A percentile compares a stretch with the other conserved stretches of the same genome.
These are phyloP conservation scores for Heteronetta atricapilla DNA, from an alignment of 2,113 vertebrate genomes.

Conservation along the genomic window DNA sequence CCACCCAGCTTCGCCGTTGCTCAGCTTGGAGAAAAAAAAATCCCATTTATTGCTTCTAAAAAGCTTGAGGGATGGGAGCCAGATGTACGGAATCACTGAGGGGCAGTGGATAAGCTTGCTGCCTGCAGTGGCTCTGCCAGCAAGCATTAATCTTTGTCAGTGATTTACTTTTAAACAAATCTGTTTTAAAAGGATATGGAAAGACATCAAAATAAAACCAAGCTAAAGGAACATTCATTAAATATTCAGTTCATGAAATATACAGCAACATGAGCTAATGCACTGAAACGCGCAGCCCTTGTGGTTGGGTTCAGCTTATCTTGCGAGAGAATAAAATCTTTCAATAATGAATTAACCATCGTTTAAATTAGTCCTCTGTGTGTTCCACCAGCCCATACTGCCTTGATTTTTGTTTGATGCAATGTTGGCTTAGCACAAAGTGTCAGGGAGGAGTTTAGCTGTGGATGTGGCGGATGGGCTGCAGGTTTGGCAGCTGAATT, in stretches of 20 bases:
- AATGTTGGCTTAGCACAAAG: background rate
- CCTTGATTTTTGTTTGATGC: background rate
- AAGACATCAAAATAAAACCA: conserved; percentile 39
- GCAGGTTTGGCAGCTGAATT: conserved; percentile 4
- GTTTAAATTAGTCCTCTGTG: background rate
- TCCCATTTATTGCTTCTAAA: background rate
- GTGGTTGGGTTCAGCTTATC: conserved; percentile 16
- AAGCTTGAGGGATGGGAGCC: conserved; percentile 31
- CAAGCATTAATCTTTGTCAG: conserved; percentile 26
- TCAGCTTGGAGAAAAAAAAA: background rate
- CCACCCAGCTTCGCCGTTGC: background rate
- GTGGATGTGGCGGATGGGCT: background rate
- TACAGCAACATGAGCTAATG: conserved; percentile 38
- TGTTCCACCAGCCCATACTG: background rate
- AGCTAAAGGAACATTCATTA: conserved; percentile 42
- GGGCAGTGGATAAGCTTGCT: conserved; percentile 9
- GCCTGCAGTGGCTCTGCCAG: conserved; percentile 34
- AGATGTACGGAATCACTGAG: background rate
- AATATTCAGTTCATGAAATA: conserved; percentile 45
- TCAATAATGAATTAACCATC: conserved; percentile 30
- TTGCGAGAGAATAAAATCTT: background rate
- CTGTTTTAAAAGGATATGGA: conserved; percentile 27
- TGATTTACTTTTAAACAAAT: conserved; percentile 50
- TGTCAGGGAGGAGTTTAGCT: background rate
- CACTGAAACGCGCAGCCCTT: conserved; percentile 2